phyloP scores from a whole-genome alignment of 1,140 invertebrate genomes.

The Aphelenchoides besseyi region DNA sequence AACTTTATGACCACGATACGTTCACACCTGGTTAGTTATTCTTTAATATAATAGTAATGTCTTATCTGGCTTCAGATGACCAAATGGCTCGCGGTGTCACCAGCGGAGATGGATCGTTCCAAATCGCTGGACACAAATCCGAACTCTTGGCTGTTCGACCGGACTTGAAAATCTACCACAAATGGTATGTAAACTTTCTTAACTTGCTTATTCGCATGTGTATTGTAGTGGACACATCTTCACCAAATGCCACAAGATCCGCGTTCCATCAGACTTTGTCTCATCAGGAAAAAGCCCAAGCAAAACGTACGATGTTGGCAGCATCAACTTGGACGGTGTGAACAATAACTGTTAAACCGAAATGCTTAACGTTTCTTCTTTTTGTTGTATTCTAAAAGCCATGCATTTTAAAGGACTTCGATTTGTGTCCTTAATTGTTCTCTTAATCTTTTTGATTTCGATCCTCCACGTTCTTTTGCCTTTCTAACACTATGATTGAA shows the following conservation, averaged over 20 bases:
- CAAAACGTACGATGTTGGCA: conserved; percentile 1
- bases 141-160: conserved; percentile 1
- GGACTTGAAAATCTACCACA: conserved; percentile 10
- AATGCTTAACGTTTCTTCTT: too few relatives aligned
- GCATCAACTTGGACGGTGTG: background rate
- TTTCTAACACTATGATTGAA: too few relatives aligned
- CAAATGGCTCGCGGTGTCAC: background rate
- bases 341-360: conserved; percentile 3
- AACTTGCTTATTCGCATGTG: background rate
- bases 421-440: too few relatives aligned
- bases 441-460: too few relatives aligned
- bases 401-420: too few relatives aligned
- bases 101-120: background rate
- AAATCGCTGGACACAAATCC: conserved; percentile 1
- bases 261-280: conserved; percentile 6
- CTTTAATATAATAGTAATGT: background rate
- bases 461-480: too few relatives aligned
- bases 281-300: background rate
- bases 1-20: conserved; percentile 8
- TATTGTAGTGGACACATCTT: conserved; percentile 8
- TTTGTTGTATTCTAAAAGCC: too few relatives aligned
- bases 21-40: background rate
- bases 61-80: background rate
- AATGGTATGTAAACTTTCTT: background rate
- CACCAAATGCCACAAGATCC: conserved; percentile 20